Conservation (phyloP, 1,140 invertebrate genomes). For the Drosophila kohkoa region DNA sequence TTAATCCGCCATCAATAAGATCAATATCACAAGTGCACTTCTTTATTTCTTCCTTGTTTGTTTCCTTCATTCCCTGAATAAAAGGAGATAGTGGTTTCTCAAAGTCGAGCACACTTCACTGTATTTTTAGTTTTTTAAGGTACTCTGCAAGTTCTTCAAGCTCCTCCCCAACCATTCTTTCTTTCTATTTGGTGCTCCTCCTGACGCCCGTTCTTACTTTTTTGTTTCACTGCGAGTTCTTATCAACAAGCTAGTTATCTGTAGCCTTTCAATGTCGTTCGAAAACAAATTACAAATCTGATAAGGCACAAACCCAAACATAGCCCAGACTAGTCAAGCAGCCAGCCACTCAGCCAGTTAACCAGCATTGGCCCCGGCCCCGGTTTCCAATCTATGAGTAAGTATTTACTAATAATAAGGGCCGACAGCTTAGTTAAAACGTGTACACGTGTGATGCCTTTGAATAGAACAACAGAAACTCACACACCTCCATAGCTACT, state of each 20-base stretch:
- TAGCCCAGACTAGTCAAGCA: conserved; percentile 10
- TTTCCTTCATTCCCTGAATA: no score
- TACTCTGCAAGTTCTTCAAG: no score
- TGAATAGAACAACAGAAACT: neutral
- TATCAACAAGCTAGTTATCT: conserved; percentile 39
- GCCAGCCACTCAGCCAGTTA: conserved; percentile 9
- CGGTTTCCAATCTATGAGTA: conserved; percentile 41
- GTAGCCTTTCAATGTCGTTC: conserved; percentile 63
- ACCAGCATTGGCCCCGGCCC: conserved; percentile 8
- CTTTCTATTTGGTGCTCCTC: neutral
- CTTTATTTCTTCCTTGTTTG: no score
- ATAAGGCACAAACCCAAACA: conserved; percentile 69
- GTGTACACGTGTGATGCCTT: conserved; percentile 46
- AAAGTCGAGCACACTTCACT: no score
- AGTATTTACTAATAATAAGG: conserved; percentile 33
- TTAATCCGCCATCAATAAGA: no score
- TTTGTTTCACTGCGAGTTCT: conserved; percentile 16
- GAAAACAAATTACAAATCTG: conserved; percentile 70
- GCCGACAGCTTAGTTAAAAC: conserved; percentile 15
- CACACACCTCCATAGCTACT: neutral
- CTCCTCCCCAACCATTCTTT: no score
- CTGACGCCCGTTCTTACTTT: neutral
- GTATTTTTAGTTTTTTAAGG: no score
- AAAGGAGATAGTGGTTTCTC: no score
- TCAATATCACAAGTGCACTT: no score